These are phyloP conservation scores for Denticeps clupeoides DNA, from an alignment of 2,797 vertebrate genomes.

Conservation along the genomic window DNA sequence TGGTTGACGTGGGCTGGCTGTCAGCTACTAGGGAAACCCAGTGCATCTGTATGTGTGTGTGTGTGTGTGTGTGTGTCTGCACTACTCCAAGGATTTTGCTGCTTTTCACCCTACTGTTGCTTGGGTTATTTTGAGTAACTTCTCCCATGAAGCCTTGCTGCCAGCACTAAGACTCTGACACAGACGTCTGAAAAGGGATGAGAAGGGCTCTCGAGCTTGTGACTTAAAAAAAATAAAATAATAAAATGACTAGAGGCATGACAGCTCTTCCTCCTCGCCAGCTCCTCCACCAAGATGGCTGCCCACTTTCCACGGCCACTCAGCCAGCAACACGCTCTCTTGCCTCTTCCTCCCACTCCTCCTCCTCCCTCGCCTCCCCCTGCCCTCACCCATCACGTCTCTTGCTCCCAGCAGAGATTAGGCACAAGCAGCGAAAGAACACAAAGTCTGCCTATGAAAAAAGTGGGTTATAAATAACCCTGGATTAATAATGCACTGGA, in stretches of 20 bases:
- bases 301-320: conserved; percentile 2
- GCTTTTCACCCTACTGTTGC: too few species aligned
- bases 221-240: too few species aligned
- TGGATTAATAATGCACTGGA: conserved; percentile 37
- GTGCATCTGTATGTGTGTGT: not conserved
- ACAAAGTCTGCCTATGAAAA: conserved; percentile 34
- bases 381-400: conserved; percentile 27
- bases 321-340: not conserved
- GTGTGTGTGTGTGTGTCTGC: not conserved
- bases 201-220: conserved; percentile 1
- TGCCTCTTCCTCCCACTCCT: conserved; percentile 10
- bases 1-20: not conserved
- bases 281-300: conserved; percentile 10
- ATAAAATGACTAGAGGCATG: not conserved
- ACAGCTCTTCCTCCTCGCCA: not conserved
- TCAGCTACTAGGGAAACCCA: not conserved
- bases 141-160: not conserved
- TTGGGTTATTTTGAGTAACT: not conserved
- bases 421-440: conserved; percentile 39
- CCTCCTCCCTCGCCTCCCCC: conserved; percentile 9
- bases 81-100: not conserved
- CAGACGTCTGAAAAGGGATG: too few species aligned
- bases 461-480: conserved; percentile 34
- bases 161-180: not conserved
- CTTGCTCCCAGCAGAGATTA: conserved; percentile 39